Evolutionary conservation across 2,113 vertebrate species (phyloP), one percentile per base, ranked within the genome.

Genomic region (Larimichthys crocea): DNA sequence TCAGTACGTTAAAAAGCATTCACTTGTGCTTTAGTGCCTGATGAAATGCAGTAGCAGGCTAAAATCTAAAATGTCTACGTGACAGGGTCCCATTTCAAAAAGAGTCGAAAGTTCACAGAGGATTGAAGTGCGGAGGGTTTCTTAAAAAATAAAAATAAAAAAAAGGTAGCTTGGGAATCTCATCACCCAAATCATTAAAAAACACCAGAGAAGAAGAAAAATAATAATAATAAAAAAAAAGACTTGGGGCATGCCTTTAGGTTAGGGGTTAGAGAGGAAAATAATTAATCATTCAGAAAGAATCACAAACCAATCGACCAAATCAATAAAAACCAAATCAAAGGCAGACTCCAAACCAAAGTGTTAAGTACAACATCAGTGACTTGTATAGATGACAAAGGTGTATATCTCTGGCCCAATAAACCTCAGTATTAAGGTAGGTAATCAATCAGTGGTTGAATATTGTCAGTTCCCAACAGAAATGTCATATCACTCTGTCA

Each of bases 311-410:
- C 88, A 80, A 84, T 84, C 90, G 78, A 88, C 83, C 89, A 83
- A 90, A 88, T 88, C 82, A 80, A 84, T 80, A 71, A 89, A 90
- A 40, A 79, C 48, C 68, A 89, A 92, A 92, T 82, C 59, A 84
- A 89, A 89, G 42, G 74, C 68, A 87, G 85, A 88, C 72, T 78
- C 75, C 82, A 91, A 93, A 92, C 77, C 88, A 92, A 92, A 85
- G 88, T 87, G 88, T 82, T 80, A 76, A 80, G 84, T 93, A 89
- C 88, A 88, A 83, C 76, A 86, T 77, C 35, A 73, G 85, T 84
- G 82, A 82, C 79, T 85, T 93, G 93, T 93, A 94, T 92, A 94
- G 91, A 93, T 92, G 90, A 92, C 92, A 85, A 84, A 88, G 90
- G 83, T 87, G 89, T 74, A 92, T 91, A 94, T 92, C 71, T 89